These are phyloP conservation scores for Drosophila bocqueti DNA, from an alignment of 1,140 invertebrate genomes.

Conservation along the genomic window DNA sequence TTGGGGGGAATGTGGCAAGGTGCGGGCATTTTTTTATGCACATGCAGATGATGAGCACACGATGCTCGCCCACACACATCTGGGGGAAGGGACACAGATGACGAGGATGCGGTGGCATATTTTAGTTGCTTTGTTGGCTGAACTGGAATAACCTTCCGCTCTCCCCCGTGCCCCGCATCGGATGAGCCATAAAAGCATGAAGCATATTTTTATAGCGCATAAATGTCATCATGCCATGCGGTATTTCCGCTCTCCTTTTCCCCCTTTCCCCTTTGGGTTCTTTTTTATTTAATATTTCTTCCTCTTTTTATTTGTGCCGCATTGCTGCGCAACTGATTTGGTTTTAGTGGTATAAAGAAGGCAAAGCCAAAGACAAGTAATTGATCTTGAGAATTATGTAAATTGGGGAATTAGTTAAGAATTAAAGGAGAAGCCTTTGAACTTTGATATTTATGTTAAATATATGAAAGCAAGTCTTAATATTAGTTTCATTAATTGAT, in stretches of 20 bases:
- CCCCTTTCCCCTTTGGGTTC: background rate
- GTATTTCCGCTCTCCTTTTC: slow-evolving; percentile 37
- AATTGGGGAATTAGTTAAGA: background rate
- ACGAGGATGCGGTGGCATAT: slow-evolving; percentile 57
- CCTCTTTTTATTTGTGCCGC: slow-evolving; percentile 3
- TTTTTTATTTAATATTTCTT: slow-evolving; percentile 7
- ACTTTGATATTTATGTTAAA: background rate
- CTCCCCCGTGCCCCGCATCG: background rate
- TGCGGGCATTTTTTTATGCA: slow-evolving; percentile 39
- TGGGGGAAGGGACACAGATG: slow-evolving; percentile 29
- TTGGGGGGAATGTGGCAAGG: slow-evolving; percentile 11
- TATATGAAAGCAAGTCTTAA: rapidly evolving
- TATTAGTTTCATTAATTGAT: background rate
- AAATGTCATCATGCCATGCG: slow-evolving; percentile 79
- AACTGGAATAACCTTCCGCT: slow-evolving; percentile 31
- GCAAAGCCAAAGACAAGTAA: background rate
- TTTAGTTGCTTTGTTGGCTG: slow-evolving; percentile 63
- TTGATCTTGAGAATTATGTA: background rate
- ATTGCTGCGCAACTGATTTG: slow-evolving; percentile 11
- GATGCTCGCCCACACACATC: slow-evolving; percentile 33
- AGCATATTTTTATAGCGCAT: slow-evolving; percentile 81
- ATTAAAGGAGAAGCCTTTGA: background rate
- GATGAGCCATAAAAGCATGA: slow-evolving; percentile 67
- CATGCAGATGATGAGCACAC: slow-evolving; percentile 58
- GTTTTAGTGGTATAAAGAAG: background rate